A percentile compares a stretch with the other conserved stretches of the same genome.
Evolutionary conservation across 2,797 vertebrate genomes (phyloP).

Genomic region (Notamacropus eugenii): DNA sequence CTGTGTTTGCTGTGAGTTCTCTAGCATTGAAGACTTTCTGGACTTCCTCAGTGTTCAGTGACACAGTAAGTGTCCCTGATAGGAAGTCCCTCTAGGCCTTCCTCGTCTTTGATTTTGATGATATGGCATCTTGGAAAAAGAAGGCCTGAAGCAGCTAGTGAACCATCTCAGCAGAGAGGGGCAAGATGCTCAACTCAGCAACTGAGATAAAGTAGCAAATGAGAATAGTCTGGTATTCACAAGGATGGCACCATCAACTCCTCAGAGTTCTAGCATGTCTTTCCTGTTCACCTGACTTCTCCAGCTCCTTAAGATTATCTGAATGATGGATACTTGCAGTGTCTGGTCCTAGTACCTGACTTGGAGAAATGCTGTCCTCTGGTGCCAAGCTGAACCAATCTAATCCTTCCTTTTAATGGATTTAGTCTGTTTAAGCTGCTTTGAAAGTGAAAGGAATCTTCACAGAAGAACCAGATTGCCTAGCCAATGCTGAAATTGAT

Average conservation of each 20-base stretch:
- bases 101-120: slow-evolving; percentile 91
- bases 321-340: slow-evolving; percentile 81
- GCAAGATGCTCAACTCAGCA: slow-evolving; percentile 85
- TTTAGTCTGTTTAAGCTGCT: background rate
- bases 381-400: background rate
- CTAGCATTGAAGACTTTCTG: slow-evolving; percentile 94
- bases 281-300: slow-evolving; percentile 94
- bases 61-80: slow-evolving; percentile 89
- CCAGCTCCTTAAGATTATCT: slow-evolving; percentile 94
- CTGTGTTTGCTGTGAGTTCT: slow-evolving; percentile 92
- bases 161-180: slow-evolving; percentile 92
- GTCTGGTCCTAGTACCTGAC: fast-evolving
- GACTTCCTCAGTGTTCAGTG: slow-evolving; percentile 94
- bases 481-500: background rate
- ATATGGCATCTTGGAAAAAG: slow-evolving; percentile 87
- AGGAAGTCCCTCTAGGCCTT: slow-evolving; percentile 95
- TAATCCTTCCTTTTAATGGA: background rate
- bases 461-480: background rate
- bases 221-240: slow-evolving; percentile 93
- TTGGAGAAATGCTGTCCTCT: background rate
- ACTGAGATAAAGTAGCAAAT: slow-evolving; percentile 92
- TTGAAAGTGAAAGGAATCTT: background rate
- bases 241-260: slow-evolving; percentile 95
- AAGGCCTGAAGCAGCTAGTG: slow-evolving; percentile 91
- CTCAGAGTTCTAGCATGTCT: slow-evolving; percentile 94